phyloP scores from a whole-genome alignment of 1,140 invertebrate genomes.

The Kradibia gibbosae region DNA sequence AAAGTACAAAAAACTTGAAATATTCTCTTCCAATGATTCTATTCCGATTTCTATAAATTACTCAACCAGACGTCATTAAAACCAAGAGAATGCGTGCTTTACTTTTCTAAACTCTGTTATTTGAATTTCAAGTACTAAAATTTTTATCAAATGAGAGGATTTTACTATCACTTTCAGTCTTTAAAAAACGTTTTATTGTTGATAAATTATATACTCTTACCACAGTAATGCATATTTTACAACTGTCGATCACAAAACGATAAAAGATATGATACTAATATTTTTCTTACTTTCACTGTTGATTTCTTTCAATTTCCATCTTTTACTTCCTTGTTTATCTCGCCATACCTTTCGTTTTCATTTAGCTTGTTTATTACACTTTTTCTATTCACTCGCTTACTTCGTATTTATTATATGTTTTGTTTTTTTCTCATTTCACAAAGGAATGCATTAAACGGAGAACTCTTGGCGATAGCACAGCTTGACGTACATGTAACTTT shows the following conservation, averaged over 20 bases:
- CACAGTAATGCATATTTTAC: slow-evolving; percentile 18
- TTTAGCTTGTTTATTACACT: background rate
- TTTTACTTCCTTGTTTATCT: slow-evolving; percentile 15
- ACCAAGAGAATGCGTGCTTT: background rate
- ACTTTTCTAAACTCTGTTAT: background rate
- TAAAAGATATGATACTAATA: slow-evolving; percentile 15
- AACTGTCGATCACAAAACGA: slow-evolving; percentile 5
- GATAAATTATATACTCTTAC: slow-evolving; percentile 12
- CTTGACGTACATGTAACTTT: slow-evolving; percentile 21
- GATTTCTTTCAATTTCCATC: background rate
- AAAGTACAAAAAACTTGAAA: too few relatives aligned
- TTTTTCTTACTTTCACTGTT: background rate
- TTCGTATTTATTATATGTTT: background rate
- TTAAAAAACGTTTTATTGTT: slow-evolving; percentile 16
- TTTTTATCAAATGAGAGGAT: background rate
- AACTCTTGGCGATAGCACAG: slow-evolving; percentile 34
- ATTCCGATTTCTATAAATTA: background rate
- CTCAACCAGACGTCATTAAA: background rate
- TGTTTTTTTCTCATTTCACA: background rate
- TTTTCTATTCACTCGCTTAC: background rate
- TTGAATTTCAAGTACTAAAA: background rate
- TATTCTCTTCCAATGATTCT: background rate
- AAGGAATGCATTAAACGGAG: slow-evolving; percentile 1
- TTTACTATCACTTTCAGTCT: slow-evolving; percentile 1
- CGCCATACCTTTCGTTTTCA: background rate